Conservation (phyloP, 2,888 invertebrate genomes). For the Heteromurus nitidus region DNA sequence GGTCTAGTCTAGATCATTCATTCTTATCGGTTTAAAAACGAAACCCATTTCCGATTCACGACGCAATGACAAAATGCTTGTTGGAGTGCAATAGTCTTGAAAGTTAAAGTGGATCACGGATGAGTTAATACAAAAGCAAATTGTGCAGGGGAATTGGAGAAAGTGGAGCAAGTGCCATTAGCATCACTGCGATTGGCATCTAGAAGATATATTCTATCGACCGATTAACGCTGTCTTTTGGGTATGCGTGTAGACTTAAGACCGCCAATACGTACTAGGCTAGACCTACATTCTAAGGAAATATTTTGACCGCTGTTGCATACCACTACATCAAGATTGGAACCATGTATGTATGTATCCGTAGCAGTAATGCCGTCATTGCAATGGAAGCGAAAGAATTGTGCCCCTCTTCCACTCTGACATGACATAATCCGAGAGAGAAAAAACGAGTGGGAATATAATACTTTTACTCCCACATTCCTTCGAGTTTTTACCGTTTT, state of each 20-base stretch:
- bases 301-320: background rate
- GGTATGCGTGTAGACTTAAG: no score
- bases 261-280: background rate
- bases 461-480: slow-evolving; percentile 21
- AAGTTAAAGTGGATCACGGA: no score
- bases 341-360: background rate
- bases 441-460: no score
- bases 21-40: no score
- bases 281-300: background rate
- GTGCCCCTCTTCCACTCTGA: slow-evolving; percentile 11
- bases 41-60: no score
- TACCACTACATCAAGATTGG: background rate
- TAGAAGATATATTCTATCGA: background rate
- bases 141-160: background rate
- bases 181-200: slow-evolving; percentile 23
- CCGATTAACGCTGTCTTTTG: background rate
- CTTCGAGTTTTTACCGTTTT: background rate
- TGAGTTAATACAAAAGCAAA: no score
- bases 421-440: background rate
- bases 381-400: slow-evolving; percentile 18
- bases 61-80: no score
- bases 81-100: no score
- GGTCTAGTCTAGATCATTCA: no score
- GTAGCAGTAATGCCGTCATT: background rate
- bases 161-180: slow-evolving; percentile 10